These are phyloP conservation scores for Malurus leucopterus DNA, from an alignment of 2,797 vertebrate species.

Conservation along the genomic window DNA sequence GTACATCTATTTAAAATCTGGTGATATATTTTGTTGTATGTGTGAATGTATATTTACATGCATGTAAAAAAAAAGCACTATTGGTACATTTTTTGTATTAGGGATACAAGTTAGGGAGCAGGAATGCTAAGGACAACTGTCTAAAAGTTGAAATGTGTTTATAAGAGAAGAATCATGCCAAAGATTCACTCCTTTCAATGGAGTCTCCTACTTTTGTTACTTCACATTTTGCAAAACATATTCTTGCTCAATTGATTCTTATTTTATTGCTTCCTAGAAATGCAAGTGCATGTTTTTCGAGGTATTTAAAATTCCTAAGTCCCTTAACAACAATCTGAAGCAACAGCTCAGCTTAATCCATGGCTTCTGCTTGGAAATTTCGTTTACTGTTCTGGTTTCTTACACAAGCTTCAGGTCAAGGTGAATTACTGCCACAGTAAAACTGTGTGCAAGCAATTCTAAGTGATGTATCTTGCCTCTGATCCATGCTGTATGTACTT, in stretches of 20 bases:
- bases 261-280: neutral
- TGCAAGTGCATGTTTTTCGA: neutral
- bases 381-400: neutral
- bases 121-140: neutral
- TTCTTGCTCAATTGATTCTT: neutral
- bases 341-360: neutral
- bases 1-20: conserved; percentile 5
- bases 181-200: neutral
- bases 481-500: neutral
- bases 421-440: conserved; percentile 8
- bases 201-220: neutral
- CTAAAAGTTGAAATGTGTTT: neutral
- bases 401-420: neutral
- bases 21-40: neutral
- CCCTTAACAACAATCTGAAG: neutral
- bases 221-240: neutral
- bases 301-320: neutral
- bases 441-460: neutral
- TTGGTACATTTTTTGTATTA: neutral
- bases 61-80: neutral
- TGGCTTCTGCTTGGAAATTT: neutral
- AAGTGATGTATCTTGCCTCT: neutral
- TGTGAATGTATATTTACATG: neutral
- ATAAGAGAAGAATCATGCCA: neutral
- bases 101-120: neutral